These are phyloP conservation scores for Ptychochromis oligacanthus DNA, from an alignment of 2,113 vertebrate genomes.

Conservation along the genomic window DNA sequence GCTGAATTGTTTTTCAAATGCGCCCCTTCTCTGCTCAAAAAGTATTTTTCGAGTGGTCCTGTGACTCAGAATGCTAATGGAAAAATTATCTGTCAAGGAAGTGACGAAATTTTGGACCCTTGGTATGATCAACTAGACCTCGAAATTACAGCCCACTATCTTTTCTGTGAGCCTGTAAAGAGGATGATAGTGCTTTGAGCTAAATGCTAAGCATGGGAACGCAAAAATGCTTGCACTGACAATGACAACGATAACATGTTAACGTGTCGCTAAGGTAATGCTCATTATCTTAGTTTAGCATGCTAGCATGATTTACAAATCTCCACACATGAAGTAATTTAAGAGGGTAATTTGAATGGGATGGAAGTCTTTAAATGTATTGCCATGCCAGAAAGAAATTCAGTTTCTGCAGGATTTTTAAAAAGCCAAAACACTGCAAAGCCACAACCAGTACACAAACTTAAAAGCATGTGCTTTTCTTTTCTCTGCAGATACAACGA, in stretches of 20 bases:
- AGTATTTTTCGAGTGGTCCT: neutral
- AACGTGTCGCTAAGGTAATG: neutral
- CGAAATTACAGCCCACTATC: neutral
- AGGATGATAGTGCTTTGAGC: neutral
- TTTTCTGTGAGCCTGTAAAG: neutral
- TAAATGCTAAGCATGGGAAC: neutral
- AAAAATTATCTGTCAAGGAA: slow-evolving; percentile 2
- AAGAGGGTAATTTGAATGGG: neutral
- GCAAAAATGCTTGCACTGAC: neutral
- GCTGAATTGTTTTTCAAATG: neutral
- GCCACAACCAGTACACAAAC: neutral
- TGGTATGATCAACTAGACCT: neutral
- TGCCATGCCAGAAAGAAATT: neutral
- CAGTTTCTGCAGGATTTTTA: neutral
- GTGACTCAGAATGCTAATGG: neutral
- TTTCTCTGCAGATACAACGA: slow-evolving; percentile 80
- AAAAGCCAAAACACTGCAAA: neutral
- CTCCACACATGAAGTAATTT: neutral
- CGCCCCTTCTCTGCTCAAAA: neutral
- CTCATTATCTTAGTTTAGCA: neutral
- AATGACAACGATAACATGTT: neutral
- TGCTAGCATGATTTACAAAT: neutral
- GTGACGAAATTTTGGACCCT: neutral
- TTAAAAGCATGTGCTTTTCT: neutral
- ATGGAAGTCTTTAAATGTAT: neutral